These are phyloP conservation scores for Sylvicapra grimmia DNA, from an alignment of 2,113 vertebrate species.

Conservation along the genomic window DNA sequence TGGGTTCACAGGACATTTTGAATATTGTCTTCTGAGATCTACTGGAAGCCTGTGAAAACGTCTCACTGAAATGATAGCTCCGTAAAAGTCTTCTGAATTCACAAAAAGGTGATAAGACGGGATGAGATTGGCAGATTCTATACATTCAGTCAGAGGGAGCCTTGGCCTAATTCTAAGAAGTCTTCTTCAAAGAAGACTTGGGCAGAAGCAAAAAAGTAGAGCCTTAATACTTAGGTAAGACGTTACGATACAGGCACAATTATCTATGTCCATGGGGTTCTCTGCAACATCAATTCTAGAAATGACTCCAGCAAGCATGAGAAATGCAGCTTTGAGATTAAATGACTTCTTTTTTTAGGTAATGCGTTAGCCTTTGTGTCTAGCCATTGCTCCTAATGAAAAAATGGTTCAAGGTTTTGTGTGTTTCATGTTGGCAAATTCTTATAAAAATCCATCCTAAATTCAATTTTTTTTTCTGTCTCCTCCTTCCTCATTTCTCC, in stretches of 20 bases:
- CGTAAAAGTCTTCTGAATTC: not conserved
- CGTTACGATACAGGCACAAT: not conserved
- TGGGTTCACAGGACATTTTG: not conserved
- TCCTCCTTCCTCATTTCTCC: not conserved
- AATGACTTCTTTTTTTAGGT: not conserved
- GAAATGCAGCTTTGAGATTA: not conserved
- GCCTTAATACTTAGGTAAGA: not conserved
- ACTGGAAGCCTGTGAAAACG: accelerated
- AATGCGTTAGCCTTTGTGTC: accelerated
- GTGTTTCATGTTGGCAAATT: not conserved
- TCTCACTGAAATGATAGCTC: not conserved
- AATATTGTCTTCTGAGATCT: not conserved
- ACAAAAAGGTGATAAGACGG: not conserved
- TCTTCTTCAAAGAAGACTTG: not conserved
- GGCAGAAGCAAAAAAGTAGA: accelerated
- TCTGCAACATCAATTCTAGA: not conserved
- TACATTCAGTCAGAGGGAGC: not conserved
- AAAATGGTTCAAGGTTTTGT: not conserved
- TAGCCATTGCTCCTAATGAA: too few relatives aligned
- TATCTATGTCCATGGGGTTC: accelerated
- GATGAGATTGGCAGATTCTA: accelerated
- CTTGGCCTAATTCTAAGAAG: not conserved
- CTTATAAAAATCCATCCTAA: not conserved
- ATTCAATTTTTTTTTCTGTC: not conserved
- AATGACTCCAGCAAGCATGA: too few relatives aligned